Evolutionary conservation across 2,113 vertebrate species (phyloP).

Genomic region (Dasyornis broadbenti): DNA sequence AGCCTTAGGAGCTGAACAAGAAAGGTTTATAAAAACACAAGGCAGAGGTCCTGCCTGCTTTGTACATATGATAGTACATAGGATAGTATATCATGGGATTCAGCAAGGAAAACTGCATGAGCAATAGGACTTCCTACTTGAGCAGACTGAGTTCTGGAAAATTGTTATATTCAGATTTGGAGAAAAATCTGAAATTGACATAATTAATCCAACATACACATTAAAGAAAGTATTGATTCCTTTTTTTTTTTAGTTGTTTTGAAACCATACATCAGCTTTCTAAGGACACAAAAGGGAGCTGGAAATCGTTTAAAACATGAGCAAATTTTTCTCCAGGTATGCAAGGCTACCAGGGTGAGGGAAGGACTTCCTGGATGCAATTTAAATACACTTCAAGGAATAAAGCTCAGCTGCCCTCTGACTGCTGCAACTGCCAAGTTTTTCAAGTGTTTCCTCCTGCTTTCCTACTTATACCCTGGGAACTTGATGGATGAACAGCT

Average conservation of each 20-base stretch:
- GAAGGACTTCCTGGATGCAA: not conserved
- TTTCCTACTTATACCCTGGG: not conserved
- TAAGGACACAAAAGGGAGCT: not conserved
- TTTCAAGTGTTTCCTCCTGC: not conserved
- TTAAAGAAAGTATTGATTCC: not conserved
- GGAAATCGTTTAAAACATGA: not conserved
- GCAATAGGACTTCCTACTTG: not conserved
- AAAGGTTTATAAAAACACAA: not conserved
- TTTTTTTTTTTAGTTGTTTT: not conserved
- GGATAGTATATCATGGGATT: not conserved
- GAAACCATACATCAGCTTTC: not conserved
- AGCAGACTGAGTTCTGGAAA: not conserved
- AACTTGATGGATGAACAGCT: not conserved
- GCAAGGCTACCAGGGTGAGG: not conserved
- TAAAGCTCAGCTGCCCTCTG: not conserved
- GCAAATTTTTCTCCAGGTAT: not conserved
- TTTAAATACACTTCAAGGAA: not conserved
- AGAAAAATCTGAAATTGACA: not conserved
- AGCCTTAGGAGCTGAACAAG: not conserved
- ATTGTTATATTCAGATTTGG: not conserved
- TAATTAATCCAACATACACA: not conserved
- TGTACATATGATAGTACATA: not conserved
- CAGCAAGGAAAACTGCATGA: not conserved
- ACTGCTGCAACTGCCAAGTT: not conserved
- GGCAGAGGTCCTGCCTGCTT: not conserved